Evolutionary conservation across 2,113 vertebrate species (phyloP), one percentile per base, ranked within the genome.

Genomic region (Semicossyphus pulcher): DNA sequence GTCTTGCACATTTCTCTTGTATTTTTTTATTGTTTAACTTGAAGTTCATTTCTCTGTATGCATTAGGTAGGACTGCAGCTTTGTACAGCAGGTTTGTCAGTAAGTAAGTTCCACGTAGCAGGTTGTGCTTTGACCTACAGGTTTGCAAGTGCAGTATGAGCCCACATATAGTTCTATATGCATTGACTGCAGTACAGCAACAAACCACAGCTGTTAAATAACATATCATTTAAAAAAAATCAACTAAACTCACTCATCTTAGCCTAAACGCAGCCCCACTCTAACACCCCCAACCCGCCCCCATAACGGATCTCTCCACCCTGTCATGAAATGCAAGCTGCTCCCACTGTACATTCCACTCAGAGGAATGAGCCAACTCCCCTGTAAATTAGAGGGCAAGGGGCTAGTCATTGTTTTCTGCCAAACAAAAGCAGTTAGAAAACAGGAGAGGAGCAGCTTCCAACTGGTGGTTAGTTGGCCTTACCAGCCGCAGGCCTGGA

Each of bases 341-440:
- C 88, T 89, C 80, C 78, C 84, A 83, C 83, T 86, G 76, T 85
- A 87, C 88, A 92, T 93, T 92, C 91, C 91, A 86, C 82, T 45
- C 52, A 47, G 58, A 85, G 76, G 85, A 90, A 68, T 66, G 76
- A 87, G 83, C 86, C 90, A 89, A 89, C 85, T 83, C 75, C 72
- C 70, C 65, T 75, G 60, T 72, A 82, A 87, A 89, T 77, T 62
- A 75, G 52, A 87, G 79, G 76, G 70, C 16, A 1, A 47, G 47
- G 75, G 54, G 25, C 26, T 42, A 16, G 31, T 71, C 48, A 75
- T 88, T 83, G 78, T 89, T 80, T 78, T 59, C 56, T 83, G 28
- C 68, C 64, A 80, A 59, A 83, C 73, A 83, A 85, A 70, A 53
- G 61, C 76, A 61, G 39, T 74, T 36, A 60, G 49, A 67, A 45